phyloP scores from a whole-genome alignment of 2,888 invertebrate species.

The Taphrorychus bicolor region DNA sequence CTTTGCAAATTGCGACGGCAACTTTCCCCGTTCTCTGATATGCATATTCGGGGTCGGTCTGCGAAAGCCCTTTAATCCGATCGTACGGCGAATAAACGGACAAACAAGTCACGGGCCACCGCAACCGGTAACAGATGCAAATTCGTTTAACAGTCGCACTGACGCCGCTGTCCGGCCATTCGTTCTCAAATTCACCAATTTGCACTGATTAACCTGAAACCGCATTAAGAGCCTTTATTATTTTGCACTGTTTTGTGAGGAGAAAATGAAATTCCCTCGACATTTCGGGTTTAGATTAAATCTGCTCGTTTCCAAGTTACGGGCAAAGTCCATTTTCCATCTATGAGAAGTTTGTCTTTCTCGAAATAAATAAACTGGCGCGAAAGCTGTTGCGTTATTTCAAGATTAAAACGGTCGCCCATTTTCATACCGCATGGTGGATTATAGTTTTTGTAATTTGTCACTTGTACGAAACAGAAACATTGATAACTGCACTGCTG shows the following conservation, averaged over 20 bases:
- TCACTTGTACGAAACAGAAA: too few relatives aligned
- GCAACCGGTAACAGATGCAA: constrained; percentile 24
- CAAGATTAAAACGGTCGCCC: background rate
- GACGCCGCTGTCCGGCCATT: background rate
- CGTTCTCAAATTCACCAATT: constrained; percentile 26
- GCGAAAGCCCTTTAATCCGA: constrained; percentile 14
- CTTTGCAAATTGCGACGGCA: background rate
- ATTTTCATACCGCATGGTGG: too few relatives aligned
- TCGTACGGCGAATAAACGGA: constrained; percentile 11
- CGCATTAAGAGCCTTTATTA: constrained; percentile 10
- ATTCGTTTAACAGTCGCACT: constrained; percentile 24
- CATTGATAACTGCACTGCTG: too few relatives aligned
- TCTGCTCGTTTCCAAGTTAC: too few relatives aligned
- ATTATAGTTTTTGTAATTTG: too few relatives aligned
- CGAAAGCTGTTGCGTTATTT: background rate
- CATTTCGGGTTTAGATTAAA: background rate
- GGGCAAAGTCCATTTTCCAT: background rate
- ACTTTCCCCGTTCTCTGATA: background rate
- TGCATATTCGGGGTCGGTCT: constrained; percentile 4
- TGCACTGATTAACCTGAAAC: constrained; percentile 19
- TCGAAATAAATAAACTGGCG: too few relatives aligned
- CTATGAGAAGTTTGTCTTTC: background rate
- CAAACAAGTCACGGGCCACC: constrained; percentile 25
- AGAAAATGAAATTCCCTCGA: background rate
- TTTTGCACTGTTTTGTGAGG: background rate